Evolutionary conservation across 2,888 invertebrate species (phyloP).

Genomic region (Strigamia transsilvanica): DNA sequence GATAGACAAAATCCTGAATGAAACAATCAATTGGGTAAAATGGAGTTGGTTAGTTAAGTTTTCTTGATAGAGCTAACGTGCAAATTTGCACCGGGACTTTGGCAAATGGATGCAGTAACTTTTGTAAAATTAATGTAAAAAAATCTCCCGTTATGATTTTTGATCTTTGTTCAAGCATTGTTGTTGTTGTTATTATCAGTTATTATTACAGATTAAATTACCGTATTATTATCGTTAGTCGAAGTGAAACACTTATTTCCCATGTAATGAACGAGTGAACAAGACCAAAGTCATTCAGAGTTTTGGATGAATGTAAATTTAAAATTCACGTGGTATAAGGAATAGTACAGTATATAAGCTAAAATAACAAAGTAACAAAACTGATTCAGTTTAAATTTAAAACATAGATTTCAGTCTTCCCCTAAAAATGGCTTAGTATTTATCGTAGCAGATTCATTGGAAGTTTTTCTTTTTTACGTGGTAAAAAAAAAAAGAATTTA

Average conservation of each 20-base stretch:
- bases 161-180: conserved; percentile 28
- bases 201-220: no score
- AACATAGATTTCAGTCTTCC: conserved; percentile 12
- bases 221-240: no score
- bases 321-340: conserved; percentile 21
- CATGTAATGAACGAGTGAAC: conserved; percentile 22
- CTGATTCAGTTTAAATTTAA: conserved; percentile 18
- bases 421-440: conserved; percentile 44
- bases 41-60: background rate
- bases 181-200: background rate
- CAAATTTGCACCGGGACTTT: conserved; percentile 20
- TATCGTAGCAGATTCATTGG: conserved; percentile 47
- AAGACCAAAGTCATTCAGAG: conserved; percentile 48
- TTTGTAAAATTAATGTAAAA: background rate
- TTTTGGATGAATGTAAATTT: conserved; percentile 2
- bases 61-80: conserved; percentile 7
- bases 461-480: background rate
- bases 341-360: conserved; percentile 23
- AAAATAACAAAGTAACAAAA: conserved; percentile 12
- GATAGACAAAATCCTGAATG: conserved; percentile 18
- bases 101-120: conserved; percentile 36
- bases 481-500: background rate
- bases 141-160: background rate
- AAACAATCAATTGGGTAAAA: conserved; percentile 1
- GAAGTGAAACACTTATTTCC: background rate